Conservation (phyloP, 2,888 invertebrate species). For the Papilio protenor region DNA sequence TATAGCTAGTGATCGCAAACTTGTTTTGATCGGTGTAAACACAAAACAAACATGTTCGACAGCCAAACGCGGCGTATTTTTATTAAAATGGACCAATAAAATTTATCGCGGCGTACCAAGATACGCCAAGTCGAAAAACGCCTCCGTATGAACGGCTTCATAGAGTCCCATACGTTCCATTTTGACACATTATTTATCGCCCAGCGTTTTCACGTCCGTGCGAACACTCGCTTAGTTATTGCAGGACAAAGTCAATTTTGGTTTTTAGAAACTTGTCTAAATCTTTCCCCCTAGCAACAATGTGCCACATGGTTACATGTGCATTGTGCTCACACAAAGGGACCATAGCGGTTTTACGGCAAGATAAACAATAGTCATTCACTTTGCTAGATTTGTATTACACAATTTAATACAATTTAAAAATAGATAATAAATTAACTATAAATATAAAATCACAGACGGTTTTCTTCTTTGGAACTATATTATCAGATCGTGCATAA, state of each 20-base stretch:
- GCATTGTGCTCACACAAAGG: background rate
- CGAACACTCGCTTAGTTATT: no score
- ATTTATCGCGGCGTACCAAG: no score
- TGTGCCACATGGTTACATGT: constrained; percentile 21
- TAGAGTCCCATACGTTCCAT: no score
- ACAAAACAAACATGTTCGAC: no score
- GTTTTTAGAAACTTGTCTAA: constrained; percentile 42
- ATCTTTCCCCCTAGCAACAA: constrained; percentile 47
- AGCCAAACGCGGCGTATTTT: no score
- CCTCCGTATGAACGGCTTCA: no score
- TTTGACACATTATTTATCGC: no score
- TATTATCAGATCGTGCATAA: constrained; percentile 68
- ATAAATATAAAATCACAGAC: constrained; percentile 72
- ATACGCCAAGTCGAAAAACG: no score
- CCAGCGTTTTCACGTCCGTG: no score
- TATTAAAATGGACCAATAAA: no score
- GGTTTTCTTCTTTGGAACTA: constrained; percentile 72
- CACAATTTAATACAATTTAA: background rate
- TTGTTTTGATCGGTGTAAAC: no score
- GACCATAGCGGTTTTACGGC: background rate
- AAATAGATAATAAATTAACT: constrained; percentile 49
- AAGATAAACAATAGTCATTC: background rate
- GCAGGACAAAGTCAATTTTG: constrained; percentile 25
- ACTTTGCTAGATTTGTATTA: background rate
- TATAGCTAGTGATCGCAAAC: no score